Conservation (phyloP, 2,797 vertebrate species). For the Takifugu rubripes region DNA sequence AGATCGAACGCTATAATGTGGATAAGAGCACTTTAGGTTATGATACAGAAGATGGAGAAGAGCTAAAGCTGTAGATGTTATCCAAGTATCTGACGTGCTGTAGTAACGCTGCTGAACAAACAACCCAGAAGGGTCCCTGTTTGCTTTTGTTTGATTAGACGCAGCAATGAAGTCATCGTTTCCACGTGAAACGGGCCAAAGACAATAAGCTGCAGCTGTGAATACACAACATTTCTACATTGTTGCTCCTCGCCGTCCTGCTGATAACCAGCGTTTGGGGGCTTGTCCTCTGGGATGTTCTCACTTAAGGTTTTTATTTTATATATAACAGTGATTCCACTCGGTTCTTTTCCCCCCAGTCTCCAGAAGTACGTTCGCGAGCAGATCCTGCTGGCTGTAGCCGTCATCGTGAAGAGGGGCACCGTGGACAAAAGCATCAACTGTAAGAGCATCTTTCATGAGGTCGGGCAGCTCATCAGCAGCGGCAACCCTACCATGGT, state of each 20-base stretch:
- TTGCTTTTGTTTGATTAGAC: conserved; percentile 7
- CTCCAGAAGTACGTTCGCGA: conserved; percentile 98
- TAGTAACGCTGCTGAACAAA: neutral
- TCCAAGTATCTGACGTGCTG: neutral
- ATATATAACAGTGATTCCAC: too few relatives aligned
- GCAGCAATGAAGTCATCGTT: neutral
- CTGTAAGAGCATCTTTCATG: conserved; percentile 97
- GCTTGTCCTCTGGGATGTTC: neutral
- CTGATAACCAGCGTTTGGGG: neutral
- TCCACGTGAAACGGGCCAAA: conserved; percentile 4
- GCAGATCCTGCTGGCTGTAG: conserved; percentile 96
- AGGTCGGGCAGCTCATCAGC: conserved; percentile 97
- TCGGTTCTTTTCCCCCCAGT: conserved; percentile 66
- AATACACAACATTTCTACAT: neutral
- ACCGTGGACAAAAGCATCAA: conserved; percentile 95
- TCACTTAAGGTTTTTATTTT: neutral
- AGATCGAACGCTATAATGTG: too few relatives aligned
- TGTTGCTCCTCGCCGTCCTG: neutral
- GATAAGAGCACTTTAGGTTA: too few relatives aligned
- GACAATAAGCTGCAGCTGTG: conserved; percentile 22
- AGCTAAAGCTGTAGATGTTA: neutral
- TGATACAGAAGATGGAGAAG: too few relatives aligned
- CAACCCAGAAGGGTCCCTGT: neutral
- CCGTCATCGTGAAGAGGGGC: conserved; percentile 95
- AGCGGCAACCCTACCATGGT: conserved; percentile 96